phyloP scores from a whole-genome alignment of 2,797 vertebrate genomes.

The Clarias fuscus region DNA sequence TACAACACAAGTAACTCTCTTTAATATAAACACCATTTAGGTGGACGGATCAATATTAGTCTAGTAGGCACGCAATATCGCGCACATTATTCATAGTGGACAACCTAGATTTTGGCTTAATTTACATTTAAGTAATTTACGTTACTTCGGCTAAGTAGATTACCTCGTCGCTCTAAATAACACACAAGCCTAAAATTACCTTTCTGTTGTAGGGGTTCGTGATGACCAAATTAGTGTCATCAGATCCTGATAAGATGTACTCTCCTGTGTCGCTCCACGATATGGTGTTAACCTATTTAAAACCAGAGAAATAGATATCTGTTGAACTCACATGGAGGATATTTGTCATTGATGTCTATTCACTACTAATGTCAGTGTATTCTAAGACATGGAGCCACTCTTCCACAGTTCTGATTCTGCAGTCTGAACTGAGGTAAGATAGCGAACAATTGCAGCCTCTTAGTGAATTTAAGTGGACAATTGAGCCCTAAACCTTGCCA shows the following conservation, averaged over 20 bases:
- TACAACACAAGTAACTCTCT: neutral
- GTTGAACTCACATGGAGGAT: neutral
- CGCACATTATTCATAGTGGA: neutral
- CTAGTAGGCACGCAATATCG: neutral
- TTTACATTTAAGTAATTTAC: neutral
- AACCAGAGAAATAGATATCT: constrained; percentile 21
- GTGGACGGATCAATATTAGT: neutral
- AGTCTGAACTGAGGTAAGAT: neutral
- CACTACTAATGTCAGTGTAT: neutral
- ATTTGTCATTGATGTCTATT: neutral
- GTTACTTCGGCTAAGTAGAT: neutral
- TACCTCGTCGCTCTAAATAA: neutral
- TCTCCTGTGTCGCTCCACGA: constrained; percentile 99
- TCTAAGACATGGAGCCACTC: neutral
- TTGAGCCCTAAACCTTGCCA: constrained; percentile 5
- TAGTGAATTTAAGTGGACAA: neutral
- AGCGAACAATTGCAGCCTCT: constrained; percentile 7
- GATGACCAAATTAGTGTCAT: constrained; percentile 96
- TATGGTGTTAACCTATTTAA: constrained; percentile 94
- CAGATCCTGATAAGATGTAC: constrained; percentile 95
- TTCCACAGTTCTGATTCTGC: neutral
- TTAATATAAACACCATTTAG: neutral
- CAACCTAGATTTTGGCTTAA: neutral
- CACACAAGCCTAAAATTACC: constrained; percentile 68
- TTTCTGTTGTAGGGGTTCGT: constrained; percentile 97